Conservation (phyloP, 2,888 invertebrate species). For the Neoitamus cyanurus region DNA sequence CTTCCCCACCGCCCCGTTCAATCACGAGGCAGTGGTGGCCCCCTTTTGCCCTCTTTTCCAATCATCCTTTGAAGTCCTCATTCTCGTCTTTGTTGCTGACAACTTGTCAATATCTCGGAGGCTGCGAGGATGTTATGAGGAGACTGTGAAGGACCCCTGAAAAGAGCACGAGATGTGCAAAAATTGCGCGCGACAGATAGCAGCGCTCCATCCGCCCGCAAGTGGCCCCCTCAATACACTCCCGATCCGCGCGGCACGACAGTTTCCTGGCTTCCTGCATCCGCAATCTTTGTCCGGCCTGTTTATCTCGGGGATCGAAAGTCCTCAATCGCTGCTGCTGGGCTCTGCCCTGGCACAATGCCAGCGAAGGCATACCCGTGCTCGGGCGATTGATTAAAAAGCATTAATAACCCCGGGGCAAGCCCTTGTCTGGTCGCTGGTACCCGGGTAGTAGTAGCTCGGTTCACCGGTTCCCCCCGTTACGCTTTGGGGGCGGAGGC, state of each 20-base stretch:
- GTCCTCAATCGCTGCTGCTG: conserved; percentile 45
- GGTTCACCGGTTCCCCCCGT: neutral
- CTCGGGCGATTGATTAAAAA: conserved; percentile 55
- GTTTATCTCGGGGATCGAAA: conserved; percentile 34
- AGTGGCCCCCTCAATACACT: neutral
- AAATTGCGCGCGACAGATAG: neutral
- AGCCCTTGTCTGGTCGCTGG: conserved; percentile 46
- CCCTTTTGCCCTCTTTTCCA: neutral
- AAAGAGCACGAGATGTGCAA: neutral
- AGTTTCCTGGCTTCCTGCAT: conserved; percentile 2
- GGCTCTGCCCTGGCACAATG: neutral
- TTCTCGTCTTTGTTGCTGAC: neutral
- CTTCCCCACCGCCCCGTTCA: neutral
- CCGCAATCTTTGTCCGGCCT: conserved; percentile 25
- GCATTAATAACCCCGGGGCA: conserved; percentile 53
- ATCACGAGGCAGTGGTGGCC: too few species aligned
- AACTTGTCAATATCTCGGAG: conserved; percentile 31
- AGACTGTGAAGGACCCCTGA: neutral
- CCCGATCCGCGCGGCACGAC: neutral
- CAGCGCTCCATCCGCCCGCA: neutral
- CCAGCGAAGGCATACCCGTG: conserved; percentile 47
- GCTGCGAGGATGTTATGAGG: neutral
- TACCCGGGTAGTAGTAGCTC: neutral
- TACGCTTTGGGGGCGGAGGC: neutral
- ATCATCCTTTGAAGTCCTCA: conserved; percentile 19